A percentile compares a stretch with the other conserved stretches of the same genome.
phyloP scores from a whole-genome alignment of 2,113 vertebrate species.

The Scomber colias region DNA sequence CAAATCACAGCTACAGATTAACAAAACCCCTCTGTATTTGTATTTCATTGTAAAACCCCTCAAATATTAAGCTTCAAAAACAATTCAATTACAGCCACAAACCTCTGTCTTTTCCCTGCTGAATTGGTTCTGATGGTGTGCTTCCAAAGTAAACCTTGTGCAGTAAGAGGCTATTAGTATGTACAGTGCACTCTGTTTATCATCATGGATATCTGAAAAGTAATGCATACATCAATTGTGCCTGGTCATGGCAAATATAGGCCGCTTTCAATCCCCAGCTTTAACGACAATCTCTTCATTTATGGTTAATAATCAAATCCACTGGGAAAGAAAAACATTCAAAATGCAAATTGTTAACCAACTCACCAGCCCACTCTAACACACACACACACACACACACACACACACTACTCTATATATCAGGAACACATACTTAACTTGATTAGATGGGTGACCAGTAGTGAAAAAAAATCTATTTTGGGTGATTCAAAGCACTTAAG shows the following conservation, averaged over 20 bases:
- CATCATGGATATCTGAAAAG: conserved; percentile 51
- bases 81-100: conserved; percentile 16
- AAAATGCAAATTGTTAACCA: conserved; percentile 80
- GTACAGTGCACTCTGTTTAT: conserved; percentile 33
- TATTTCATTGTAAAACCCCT: conserved; percentile 6
- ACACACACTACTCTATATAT: conserved; percentile 23
- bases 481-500: conserved; percentile 61
- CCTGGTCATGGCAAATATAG: conserved; percentile 59
- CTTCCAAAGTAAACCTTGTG: conserved; percentile 11
- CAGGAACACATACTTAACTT: conserved; percentile 43
- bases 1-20: conserved; percentile 26
- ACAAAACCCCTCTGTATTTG: conserved; percentile 15
- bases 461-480: conserved; percentile 72
- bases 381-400: conserved; percentile 34
- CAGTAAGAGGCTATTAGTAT: conserved; percentile 48
- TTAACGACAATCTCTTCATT: conserved; percentile 66
- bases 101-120: background rate
- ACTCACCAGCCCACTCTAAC: conserved; percentile 12
- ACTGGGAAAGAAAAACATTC: conserved; percentile 74
- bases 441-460: conserved; percentile 63
- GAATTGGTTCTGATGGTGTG: conserved; percentile 1
- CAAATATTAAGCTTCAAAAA: conserved; percentile 34
- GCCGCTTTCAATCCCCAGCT: conserved; percentile 43
- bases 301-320: conserved; percentile 72
- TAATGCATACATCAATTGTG: conserved; percentile 65